Conservation (phyloP, 35 echinoderm and acorn worm species). For the Ophiothrix spiculata region DNA sequence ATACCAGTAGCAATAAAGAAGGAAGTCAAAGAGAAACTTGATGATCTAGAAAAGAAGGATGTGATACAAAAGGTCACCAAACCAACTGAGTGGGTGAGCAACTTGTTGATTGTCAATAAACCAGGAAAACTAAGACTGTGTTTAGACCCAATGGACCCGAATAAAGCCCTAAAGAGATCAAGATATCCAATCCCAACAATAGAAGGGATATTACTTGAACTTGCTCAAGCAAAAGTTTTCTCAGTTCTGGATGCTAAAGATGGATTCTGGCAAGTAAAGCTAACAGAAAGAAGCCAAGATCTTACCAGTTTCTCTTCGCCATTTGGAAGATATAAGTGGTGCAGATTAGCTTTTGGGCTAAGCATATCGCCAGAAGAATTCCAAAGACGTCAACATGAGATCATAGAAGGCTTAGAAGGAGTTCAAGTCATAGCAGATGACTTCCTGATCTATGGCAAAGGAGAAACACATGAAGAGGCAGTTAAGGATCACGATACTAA, state of each 20-base stretch:
- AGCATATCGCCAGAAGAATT: conserved; percentile 42
- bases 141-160: conserved; percentile 24
- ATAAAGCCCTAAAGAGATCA: conserved; percentile 52
- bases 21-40: conserved; percentile 47
- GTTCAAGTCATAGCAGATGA: conserved; percentile 16
- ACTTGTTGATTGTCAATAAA: conserved; percentile 43
- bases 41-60: conserved; percentile 32
- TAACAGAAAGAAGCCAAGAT: conserved; percentile 54
- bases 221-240: conserved; percentile 56
- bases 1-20: conserved; percentile 56
- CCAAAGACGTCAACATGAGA: conserved; percentile 36
- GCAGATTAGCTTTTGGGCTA: conserved; percentile 65
- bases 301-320: conserved; percentile 64
- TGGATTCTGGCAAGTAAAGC: too few relatives aligned
- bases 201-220: conserved; percentile 35
- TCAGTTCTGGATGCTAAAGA: conserved; percentile 51
- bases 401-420: conserved; percentile 22
- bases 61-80: conserved; percentile 46
- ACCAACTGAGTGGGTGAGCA: conserved; percentile 70
- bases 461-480: conserved; percentile 29
- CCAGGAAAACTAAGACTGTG: neutral
- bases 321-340: conserved; percentile 59
- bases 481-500: conserved; percentile 43
- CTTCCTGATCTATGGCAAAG: conserved; percentile 62
- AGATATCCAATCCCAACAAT: conserved; percentile 63